Conservation (phyloP, 2,797 vertebrate genomes). For the Onychomys torridus region DNA sequence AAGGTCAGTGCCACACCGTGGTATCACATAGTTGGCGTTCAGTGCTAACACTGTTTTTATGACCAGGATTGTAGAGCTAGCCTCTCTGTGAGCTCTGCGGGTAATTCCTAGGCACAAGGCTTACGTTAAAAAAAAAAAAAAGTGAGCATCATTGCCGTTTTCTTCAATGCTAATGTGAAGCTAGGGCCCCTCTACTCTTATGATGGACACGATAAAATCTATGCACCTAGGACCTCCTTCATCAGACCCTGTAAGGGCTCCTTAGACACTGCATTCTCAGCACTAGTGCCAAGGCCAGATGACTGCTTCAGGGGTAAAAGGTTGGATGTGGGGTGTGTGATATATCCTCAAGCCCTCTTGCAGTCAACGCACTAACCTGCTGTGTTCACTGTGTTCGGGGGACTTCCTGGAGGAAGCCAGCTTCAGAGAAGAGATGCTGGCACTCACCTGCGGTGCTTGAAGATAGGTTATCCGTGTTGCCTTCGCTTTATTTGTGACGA, state of each 20-base stretch:
- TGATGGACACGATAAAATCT: background rate
- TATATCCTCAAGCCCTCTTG: background rate
- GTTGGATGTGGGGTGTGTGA: accelerated
- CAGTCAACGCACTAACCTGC: background rate
- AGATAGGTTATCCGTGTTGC: conserved; percentile 71
- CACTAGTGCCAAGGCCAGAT: background rate
- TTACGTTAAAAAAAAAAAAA: background rate
- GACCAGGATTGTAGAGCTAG: accelerated
- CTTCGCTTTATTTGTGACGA: conserved; percentile 64
- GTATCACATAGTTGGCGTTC: too few species aligned
- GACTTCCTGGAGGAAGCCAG: conserved; percentile 38
- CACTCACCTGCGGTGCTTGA: background rate
- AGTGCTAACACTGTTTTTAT: background rate
- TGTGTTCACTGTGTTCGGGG: background rate
- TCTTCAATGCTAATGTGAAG: background rate
- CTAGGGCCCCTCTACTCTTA: accelerated
- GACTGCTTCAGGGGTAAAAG: background rate
- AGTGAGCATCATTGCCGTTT: too few species aligned
- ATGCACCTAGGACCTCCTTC: background rate
- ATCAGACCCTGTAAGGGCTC: background rate
- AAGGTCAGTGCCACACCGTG: background rate
- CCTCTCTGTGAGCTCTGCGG: background rate
- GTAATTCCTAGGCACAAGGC: background rate
- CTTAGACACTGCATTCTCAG: background rate
- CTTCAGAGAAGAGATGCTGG: conserved; percentile 35